phyloP scores from a whole-genome alignment of 2,797 vertebrate genomes.

The Rhodeus uyekii region DNA sequence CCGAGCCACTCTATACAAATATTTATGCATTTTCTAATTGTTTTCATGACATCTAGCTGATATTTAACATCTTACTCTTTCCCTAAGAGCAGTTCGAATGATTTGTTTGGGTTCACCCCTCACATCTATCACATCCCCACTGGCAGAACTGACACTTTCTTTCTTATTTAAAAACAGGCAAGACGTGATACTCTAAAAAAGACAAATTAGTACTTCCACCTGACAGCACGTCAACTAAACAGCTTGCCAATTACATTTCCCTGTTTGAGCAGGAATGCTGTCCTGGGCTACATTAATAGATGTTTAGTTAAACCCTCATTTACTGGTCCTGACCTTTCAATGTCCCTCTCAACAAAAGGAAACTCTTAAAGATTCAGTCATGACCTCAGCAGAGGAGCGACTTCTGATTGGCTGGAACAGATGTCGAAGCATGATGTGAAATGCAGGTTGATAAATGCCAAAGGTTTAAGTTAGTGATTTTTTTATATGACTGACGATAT shows the following conservation, averaged over 20 bases:
- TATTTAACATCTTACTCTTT: not conserved
- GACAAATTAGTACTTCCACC: constrained; percentile 4
- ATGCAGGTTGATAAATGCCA: not conserved
- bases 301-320: constrained; percentile 69
- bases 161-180: not conserved
- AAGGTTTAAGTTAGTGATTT: not conserved
- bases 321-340: constrained; percentile 52
- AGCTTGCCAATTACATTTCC: constrained; percentile 10
- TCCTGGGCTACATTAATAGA: constrained; percentile 58
- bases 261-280: constrained; percentile 25
- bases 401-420: constrained; percentile 34
- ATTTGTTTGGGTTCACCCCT: not conserved
- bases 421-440: not conserved
- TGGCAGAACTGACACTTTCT: not conserved
- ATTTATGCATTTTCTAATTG: not conserved
- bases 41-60: not conserved
- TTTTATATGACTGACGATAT: not conserved
- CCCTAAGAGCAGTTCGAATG: not conserved
- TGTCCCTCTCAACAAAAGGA: constrained; percentile 44
- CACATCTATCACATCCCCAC: not conserved
- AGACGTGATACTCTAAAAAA: constrained; percentile 14
- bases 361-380: constrained; percentile 52
- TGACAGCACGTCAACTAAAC: not conserved
- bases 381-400: constrained; percentile 37
- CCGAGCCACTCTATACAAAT: not conserved